These are phyloP conservation scores for Cataglyphis rosenhaueri DNA, from an alignment of 2,888 invertebrate genomes.

Conservation along the genomic window DNA sequence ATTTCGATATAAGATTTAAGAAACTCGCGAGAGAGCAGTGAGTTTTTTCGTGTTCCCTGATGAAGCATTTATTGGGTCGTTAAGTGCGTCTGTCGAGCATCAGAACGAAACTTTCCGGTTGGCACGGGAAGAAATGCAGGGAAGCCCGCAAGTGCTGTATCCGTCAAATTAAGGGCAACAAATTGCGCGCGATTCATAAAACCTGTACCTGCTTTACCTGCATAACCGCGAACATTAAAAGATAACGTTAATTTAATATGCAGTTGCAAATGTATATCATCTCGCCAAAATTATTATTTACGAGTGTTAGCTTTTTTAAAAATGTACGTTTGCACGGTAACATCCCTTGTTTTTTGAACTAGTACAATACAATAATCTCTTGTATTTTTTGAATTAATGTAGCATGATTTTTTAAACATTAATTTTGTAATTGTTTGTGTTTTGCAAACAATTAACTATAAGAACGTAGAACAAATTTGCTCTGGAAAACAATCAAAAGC, in stretches of 20 bases:
- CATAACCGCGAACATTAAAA: not conserved
- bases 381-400: not conserved
- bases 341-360: not conserved
- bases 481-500: not conserved
- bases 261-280: not conserved
- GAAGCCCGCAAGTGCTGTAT: not conserved
- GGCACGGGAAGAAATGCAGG: not conserved
- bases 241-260: conserved; percentile 14
- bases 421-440: not conserved
- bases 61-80: conserved; percentile 47
- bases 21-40: conserved; percentile 5
- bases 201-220: not conserved
- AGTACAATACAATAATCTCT: not conserved
- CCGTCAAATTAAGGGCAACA: conserved; percentile 6
- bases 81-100: conserved; percentile 24
- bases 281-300: not conserved
- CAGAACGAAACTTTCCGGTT: conserved; percentile 13
- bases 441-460: not conserved
- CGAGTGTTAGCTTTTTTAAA: not conserved
- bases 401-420: conserved; percentile 13
- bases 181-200: conserved; percentile 24
- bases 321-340: not conserved
- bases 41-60: conserved; percentile 18
- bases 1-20: conserved; percentile 17
- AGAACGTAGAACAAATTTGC: not conserved